Evolutionary conservation across 2,888 invertebrate genomes (phyloP), one percentile per base, ranked within the genome.

Genomic region (Parasteatoda lunata): DNA sequence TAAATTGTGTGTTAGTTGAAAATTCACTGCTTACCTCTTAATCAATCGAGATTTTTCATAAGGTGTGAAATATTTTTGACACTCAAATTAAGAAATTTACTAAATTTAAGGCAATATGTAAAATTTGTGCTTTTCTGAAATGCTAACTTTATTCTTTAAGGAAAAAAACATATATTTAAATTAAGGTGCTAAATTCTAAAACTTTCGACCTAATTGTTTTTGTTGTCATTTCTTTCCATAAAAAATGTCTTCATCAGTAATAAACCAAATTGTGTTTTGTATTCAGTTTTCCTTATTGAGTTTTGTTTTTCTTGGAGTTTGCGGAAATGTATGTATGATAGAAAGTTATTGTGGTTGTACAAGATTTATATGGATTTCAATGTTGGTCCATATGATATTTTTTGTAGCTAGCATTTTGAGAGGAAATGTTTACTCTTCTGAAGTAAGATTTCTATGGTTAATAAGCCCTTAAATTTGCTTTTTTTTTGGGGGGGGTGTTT

Each of bases 201-300:
- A 30, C 45, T 68, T 48, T 80, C 15, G 59, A 45, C 54, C 51
- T 69, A 51, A 69, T 45, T 6, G 68, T 69, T 77, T 49, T 69
- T 70, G 49, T 66, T 68, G 68, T 82, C 47, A 77, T 69, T 54
- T 78, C 59, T 79, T 75, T 73, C 52, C 68, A 54, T 52, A 30
- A 79, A 78, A 78, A 84, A 84, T 84, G 84, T 81, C 64, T 84
- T 84, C 78, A 71, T 84, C 84, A 84, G 84, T 84, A 84, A 84
- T 84, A 78, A 84, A 84, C 59, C 64, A 79, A 84, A 84, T 84
- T 84, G 84, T 84, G 78, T 78, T 84, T 77, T 84, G 83, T 83
- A 83, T 73, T 83, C 77, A 64, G 52, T 45, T 75, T 75, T 69
- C 54, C 69, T 77, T 48, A 64, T 76, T 76, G 47, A 15, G 69